Evolutionary conservation across 1,140 invertebrate genomes (phyloP), one percentile per base, ranked within the genome.

Genomic region (Teleogryllus occipitalis): DNA sequence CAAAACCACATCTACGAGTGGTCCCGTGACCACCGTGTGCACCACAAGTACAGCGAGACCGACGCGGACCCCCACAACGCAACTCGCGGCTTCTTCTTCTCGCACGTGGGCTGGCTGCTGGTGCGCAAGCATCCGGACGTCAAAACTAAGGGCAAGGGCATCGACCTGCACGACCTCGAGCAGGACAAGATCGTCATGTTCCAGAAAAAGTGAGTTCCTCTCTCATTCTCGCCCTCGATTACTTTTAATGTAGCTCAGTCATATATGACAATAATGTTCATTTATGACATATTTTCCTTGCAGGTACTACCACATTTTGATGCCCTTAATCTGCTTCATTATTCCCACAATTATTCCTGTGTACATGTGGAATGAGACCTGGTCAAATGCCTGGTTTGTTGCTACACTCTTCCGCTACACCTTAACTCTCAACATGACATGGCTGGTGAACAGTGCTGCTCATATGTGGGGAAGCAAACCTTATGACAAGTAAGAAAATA

Each of bases 401-500:
- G 93, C 15, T 39, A 92, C 93, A 7, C 86, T 98, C 82, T 91
- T 98, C 83, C 91, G 97, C 48, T 99, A 97, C 86, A 89, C 91
- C 12, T 91, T 95, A 82, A 94, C 93, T 14, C 88, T 99, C 21
- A 96, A 99, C 84, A 91, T 93, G 81, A 99, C 97, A 7, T 99
- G 97, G 97, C 87, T 97, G 72, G 97, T 99, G 27, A 99, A 99
- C 86, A 97, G 95, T 80, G 94, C 95, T 21, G 97, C 97, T 4
- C 97, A 99, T 87, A 90, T 97, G 83, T 97, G 94, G 88, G 98
- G 98, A 76, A 90, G 91, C 80, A 93, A 92, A 83, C 97, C 97
- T 0, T 99, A 98, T 85, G 97, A 99, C 86, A 91, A 91, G 93
- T 91, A 86, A 91, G 87, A 90, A 81, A 78, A 73, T 15, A 72